Evolutionary conservation across 2,113 vertebrate species (phyloP).

Genomic region (Varanus salvator): DNA sequence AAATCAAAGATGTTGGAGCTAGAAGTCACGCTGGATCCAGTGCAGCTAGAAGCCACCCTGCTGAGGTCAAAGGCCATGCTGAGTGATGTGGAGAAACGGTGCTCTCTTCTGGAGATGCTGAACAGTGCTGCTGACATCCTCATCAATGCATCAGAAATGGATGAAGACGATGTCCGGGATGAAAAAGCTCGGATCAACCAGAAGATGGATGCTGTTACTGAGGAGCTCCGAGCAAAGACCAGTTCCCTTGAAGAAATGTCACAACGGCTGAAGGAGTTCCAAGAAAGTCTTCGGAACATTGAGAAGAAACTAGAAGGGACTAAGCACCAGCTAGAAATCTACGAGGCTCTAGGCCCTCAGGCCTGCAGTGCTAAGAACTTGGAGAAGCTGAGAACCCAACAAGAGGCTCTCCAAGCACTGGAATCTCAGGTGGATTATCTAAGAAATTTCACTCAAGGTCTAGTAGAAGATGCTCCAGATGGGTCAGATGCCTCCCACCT

Average conservation of each 20-base stretch:
- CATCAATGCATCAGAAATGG: slow-evolving; percentile 87
- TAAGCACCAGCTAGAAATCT: slow-evolving; percentile 94
- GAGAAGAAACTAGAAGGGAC: slow-evolving; percentile 94
- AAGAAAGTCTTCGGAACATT: slow-evolving; percentile 90
- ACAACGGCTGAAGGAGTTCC: slow-evolving; percentile 93
- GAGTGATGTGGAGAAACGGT: slow-evolving; percentile 89
- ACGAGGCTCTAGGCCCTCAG: slow-evolving; percentile 93
- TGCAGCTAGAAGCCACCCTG: slow-evolving; percentile 86
- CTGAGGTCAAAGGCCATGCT: slow-evolving; percentile 85
- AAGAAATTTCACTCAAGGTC: slow-evolving; percentile 88
- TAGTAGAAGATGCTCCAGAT: slow-evolving; percentile 89
- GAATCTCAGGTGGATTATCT: slow-evolving; percentile 93
- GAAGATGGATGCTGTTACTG: slow-evolving; percentile 86
- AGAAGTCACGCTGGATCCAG: slow-evolving; percentile 83
- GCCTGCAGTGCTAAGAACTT: slow-evolving; percentile 96
- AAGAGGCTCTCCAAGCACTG: slow-evolving; percentile 87
- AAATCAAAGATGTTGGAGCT: slow-evolving; percentile 82
- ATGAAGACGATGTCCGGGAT: slow-evolving; percentile 92
- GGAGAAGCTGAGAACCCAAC: slow-evolving; percentile 91
- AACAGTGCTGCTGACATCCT: slow-evolving; percentile 91
- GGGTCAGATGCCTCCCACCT: slow-evolving; percentile 83
- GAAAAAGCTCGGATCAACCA: slow-evolving; percentile 92
- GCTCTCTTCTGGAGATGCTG: slow-evolving; percentile 88
- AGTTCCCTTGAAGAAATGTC: slow-evolving; percentile 92
- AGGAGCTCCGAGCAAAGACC: slow-evolving; percentile 84